phyloP scores from a whole-genome alignment of 2,113 vertebrate genomes.

The Riparia riparia region DNA sequence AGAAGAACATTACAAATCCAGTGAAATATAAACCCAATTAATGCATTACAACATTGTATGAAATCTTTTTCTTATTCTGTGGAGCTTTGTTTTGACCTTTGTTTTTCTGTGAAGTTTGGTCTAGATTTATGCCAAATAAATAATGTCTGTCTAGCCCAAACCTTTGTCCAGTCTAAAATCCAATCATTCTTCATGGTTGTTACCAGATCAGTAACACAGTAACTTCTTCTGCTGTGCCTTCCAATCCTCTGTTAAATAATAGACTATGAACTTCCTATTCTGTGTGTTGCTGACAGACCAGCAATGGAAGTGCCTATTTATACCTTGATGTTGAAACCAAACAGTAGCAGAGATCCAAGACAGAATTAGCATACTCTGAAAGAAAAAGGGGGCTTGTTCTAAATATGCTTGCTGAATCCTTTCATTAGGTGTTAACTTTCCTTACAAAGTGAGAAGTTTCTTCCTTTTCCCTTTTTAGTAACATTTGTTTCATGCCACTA shows the following conservation, averaged over 20 bases:
- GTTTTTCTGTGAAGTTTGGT: not conserved
- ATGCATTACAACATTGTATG: too few species aligned
- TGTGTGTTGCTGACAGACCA: not conserved
- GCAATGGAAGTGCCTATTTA: not conserved
- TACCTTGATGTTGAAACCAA: not conserved
- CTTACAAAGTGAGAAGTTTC: not conserved
- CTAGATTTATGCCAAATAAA: not conserved
- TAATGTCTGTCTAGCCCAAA: not conserved
- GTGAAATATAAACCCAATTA: too few species aligned
- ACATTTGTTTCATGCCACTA: not conserved
- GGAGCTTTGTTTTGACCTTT: not conserved
- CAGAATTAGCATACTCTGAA: not conserved
- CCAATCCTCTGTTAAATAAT: not conserved
- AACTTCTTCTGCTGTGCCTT: not conserved
- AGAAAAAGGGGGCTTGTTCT: not conserved
- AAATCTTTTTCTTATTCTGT: not conserved
- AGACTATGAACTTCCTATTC: not conserved
- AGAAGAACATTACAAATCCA: too few species aligned
- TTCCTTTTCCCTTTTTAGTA: not conserved
- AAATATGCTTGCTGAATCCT: not conserved
- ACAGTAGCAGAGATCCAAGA: not conserved
- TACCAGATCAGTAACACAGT: not conserved
- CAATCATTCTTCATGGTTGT: not conserved
- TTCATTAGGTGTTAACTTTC: not conserved
- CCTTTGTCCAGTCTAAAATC: not conserved